phyloP scores from a whole-genome alignment of 1,140 invertebrate genomes.

The Pachypsylla venusta region DNA sequence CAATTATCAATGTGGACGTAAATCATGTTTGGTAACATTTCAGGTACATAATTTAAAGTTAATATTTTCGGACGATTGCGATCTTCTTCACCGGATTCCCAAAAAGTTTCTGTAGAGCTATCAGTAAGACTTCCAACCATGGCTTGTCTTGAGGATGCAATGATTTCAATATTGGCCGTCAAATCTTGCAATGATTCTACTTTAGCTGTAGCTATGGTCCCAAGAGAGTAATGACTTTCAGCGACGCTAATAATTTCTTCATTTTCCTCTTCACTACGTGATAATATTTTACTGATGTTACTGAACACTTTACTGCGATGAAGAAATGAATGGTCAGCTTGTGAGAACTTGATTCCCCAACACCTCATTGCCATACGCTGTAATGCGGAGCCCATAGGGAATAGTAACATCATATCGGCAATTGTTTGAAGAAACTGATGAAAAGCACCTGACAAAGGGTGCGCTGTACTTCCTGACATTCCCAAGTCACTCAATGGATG shows the following conservation, averaged over 20 bases:
- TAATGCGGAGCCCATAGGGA: slow-evolving; percentile 70
- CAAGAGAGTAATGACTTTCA: slow-evolving; percentile 42
- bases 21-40: slow-evolving; percentile 46
- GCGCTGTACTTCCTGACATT: slow-evolving; percentile 61
- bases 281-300: slow-evolving; percentile 91
- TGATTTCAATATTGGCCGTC: slow-evolving; percentile 58
- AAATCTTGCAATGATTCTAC: slow-evolving; percentile 57
- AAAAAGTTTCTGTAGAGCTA: slow-evolving; percentile 94
- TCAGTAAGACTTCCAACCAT: slow-evolving; percentile 87
- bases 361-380: slow-evolving; percentile 86
- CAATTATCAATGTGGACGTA: slow-evolving; percentile 88
- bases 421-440: slow-evolving; percentile 81
- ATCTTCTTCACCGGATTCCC: slow-evolving; percentile 97
- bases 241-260: slow-evolving; percentile 44
- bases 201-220: slow-evolving; percentile 32
- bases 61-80: slow-evolving; percentile 73
- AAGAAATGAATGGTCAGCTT: slow-evolving; percentile 82
- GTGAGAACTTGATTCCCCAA: slow-evolving; percentile 78
- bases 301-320: slow-evolving; percentile 88
- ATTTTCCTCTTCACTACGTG: slow-evolving; percentile 69
- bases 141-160: slow-evolving; percentile 79
- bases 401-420: slow-evolving; percentile 77
- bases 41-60: slow-evolving; percentile 40
- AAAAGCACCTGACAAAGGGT: slow-evolving; percentile 65
- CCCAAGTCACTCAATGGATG: slow-evolving; percentile 68